A percentile compares a stretch with the other conserved stretches of the same genome.
Evolutionary conservation across 2,888 invertebrate genomes (phyloP).

Genomic region (Prenolepis imparis): DNA sequence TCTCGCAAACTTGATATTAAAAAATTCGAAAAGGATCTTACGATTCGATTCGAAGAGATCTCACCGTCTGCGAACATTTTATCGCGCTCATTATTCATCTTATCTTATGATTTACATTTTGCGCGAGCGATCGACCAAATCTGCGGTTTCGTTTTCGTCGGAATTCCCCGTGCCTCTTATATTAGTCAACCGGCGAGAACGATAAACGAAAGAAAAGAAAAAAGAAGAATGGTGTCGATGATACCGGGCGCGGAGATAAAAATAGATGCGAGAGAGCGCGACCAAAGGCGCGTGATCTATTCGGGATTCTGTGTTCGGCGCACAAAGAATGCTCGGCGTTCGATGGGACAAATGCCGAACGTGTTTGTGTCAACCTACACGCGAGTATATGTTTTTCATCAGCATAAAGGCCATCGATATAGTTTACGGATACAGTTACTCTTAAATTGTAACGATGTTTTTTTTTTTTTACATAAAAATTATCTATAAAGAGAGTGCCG

Average conservation of each 20-base stretch:
- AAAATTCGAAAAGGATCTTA: background rate
- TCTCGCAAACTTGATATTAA: background rate
- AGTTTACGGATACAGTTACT: background rate
- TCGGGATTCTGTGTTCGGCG: constrained; percentile 70
- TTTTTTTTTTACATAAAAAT: background rate
- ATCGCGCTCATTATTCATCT: constrained; percentile 15
- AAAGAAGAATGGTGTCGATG: constrained; percentile 33
- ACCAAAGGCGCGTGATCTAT: constrained; percentile 69
- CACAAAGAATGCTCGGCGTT: constrained; percentile 81
- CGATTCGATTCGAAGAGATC: background rate
- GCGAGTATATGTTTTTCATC: background rate
- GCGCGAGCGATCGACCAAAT: constrained; percentile 10
- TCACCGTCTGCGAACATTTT: background rate
- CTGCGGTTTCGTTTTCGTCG: constrained; percentile 44
- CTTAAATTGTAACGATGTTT: background rate
- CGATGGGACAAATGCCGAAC: constrained; percentile 73
- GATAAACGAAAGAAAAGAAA: constrained; percentile 60
- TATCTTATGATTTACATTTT: constrained; percentile 13
- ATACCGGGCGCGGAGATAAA: constrained; percentile 12
- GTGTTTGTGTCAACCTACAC: constrained; percentile 8
- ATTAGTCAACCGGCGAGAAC: constrained; percentile 70
- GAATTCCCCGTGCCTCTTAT: constrained; percentile 67
- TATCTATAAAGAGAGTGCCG: background rate
- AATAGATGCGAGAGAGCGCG: constrained; percentile 51
- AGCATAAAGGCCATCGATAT: no score